Conservation (phyloP, 2,797 vertebrate genomes). For the Carduelis carduelis region DNA sequence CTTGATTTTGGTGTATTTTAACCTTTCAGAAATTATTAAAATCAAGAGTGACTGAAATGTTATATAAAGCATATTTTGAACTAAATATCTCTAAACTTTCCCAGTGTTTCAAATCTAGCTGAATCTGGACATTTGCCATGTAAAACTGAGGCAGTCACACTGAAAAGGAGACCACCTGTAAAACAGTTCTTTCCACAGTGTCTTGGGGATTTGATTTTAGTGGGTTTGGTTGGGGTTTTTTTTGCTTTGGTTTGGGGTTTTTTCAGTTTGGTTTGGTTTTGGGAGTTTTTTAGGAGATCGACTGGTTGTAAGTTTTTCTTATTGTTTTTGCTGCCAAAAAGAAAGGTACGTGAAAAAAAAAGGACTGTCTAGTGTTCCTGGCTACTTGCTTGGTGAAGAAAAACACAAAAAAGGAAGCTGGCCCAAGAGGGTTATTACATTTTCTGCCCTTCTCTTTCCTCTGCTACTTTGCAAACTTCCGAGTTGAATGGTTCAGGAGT, state of each 20-base stretch:
- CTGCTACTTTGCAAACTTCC: fast-evolving
- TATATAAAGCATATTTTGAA: neutral
- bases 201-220: neutral
- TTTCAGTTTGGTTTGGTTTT: neutral
- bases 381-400: neutral
- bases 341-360: neutral
- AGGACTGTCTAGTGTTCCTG: neutral
- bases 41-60: neutral
- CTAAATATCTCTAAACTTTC: neutral
- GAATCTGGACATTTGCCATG: neutral
- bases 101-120: neutral
- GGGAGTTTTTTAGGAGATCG: neutral
- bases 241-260: fast-evolving
- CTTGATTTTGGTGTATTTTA: neutral
- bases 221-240: neutral
- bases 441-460: neutral
- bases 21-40: neutral
- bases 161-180: neutral
- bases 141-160: neutral
- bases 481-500: neutral
- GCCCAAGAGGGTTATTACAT: neutral
- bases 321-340: neutral
- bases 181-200: neutral
- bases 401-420: neutral
- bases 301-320: neutral